A percentile compares a stretch with the other conserved stretches of the same genome.
phyloP scores from a whole-genome alignment of 2,113 vertebrate genomes.

The Manacus vitellinus region DNA sequence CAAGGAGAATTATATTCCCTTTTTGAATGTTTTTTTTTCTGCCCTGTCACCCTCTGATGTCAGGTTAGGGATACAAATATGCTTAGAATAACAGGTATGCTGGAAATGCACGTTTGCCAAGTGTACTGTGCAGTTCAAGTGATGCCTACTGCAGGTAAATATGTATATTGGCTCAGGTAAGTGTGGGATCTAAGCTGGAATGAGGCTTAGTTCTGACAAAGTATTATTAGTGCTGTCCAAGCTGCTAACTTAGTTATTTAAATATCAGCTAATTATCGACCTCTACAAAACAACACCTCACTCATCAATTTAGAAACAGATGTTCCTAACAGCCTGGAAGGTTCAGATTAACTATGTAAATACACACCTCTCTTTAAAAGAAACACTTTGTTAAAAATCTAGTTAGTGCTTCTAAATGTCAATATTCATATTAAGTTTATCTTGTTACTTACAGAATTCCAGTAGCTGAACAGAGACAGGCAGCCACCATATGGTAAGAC shows the following conservation, averaged over 20 bases:
- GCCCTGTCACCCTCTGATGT: neutral
- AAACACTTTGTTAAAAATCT: neutral
- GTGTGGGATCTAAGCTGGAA: neutral
- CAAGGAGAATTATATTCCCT: neutral
- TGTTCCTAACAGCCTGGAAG: neutral
- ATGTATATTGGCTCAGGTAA: neutral
- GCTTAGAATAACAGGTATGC: neutral
- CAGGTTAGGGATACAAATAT: neutral
- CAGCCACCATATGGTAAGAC: neutral
- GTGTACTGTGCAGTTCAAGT: rapidly evolving
- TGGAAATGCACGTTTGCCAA: neutral
- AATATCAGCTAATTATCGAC: neutral
- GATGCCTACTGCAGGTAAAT: neutral
- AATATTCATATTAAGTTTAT: neutral
- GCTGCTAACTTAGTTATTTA: neutral
- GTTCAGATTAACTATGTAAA: neutral
- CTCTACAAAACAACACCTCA: neutral
- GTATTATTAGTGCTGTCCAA: neutral
- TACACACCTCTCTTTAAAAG: neutral
- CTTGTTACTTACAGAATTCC: neutral
- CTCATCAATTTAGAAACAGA: neutral
- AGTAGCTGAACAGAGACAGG: neutral
- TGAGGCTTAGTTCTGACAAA: neutral
- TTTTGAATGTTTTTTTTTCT: neutral
- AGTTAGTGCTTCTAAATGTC: neutral